Base-by-base conservation (phyloP, 2,797 vertebrate species). In the Cyclura pinguis region DNA sequence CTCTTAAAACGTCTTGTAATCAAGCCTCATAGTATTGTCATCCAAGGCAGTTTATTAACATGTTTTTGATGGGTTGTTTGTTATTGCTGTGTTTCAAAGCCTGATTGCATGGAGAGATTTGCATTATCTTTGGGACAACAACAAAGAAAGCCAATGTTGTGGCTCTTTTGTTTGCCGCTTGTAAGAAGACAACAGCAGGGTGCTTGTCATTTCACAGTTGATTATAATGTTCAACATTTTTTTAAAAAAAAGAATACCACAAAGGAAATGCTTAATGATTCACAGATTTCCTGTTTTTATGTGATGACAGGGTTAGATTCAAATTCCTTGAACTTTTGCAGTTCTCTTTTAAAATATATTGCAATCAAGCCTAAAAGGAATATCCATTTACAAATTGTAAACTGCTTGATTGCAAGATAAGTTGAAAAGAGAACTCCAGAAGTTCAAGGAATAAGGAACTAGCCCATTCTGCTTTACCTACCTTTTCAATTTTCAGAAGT, bases 81-180 rank as follows among this genome's bases (percentile, higher is more conserved):
- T 38, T 90, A 81, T 83, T 91, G 50, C 74, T 92, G 77, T 69
- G 42, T 92, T 93, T 92, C 92, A 92, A 87, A 94, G 84, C 5
- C 62, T 86, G 86, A 69, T 89, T 91, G 90, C 89, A 85, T 89
- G 76, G 84, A 69, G 29, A 90, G 81, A 90, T 95, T 88, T 94
- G n/a, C 90, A 88, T 90, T 90, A 67, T 1, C 0, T 1, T 7
- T 55, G 62, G 89, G 95, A 90, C 24, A 32, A 77, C 84, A 95
- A 93, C 0, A 1, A 84, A 91, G 55, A 57, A 50, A 88, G 84
- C 55, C 73, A 83, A 42, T 80, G 85, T 90, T 84, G 42, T 35
- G 84, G 81, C 57, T 81, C 64, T 91, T 85, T 91, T 82, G 76
- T 92, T 91, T 92, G 84, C 84, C 27, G n/a, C 14, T 52, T 4